A percentile compares a stretch with the other conserved stretches of the same genome.
Conservation (phyloP, 92 coral and sea anemone genomes). For the Pocillopora grandis region DNA sequence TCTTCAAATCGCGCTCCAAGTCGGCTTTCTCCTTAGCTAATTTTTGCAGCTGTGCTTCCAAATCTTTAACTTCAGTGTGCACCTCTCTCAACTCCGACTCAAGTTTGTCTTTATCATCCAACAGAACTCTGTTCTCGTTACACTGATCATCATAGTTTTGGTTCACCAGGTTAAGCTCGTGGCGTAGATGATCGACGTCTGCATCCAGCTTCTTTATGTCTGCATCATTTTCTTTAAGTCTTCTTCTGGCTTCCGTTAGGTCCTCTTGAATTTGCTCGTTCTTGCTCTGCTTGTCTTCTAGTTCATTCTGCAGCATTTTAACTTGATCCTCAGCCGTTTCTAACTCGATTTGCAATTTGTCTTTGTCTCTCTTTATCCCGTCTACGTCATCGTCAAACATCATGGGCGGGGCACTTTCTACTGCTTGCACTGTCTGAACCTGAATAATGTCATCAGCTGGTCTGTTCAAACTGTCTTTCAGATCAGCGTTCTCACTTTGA, state of each 20-base stretch:
- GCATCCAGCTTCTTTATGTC: conserved; percentile 71
- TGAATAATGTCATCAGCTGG: conserved; percentile 55
- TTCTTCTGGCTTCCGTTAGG: conserved; percentile 54
- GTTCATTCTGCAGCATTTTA: conserved; percentile 50
- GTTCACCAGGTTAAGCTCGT: conserved; percentile 72
- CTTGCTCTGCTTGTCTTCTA: conserved; percentile 54
- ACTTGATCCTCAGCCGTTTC: conserved; percentile 64
- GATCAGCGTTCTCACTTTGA: conserved; percentile 59
- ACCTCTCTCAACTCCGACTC: conserved; percentile 51
- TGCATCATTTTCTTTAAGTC: conserved; percentile 64
- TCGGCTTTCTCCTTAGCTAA: conserved; percentile 46
- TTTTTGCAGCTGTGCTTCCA: conserved; percentile 41
- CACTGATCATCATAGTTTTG: conserved; percentile 74
- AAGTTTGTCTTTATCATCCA: conserved; percentile 64
- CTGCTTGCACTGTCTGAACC: conserved; percentile 71
- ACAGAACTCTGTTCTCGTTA: conserved; percentile 64
- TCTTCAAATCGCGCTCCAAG: conserved; percentile 55
- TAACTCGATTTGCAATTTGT: conserved; percentile 65
- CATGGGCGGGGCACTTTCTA: conserved; percentile 48
- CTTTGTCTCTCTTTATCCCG: conserved; percentile 77
- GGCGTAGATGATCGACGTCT: conserved; percentile 66
- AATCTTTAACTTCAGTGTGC: conserved; percentile 41
- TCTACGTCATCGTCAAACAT: conserved; percentile 83
- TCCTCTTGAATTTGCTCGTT: conserved; percentile 57
- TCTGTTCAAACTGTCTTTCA: conserved; percentile 55